Conservation (phyloP, 2,797 vertebrate species). For the Liasis olivaceus region DNA sequence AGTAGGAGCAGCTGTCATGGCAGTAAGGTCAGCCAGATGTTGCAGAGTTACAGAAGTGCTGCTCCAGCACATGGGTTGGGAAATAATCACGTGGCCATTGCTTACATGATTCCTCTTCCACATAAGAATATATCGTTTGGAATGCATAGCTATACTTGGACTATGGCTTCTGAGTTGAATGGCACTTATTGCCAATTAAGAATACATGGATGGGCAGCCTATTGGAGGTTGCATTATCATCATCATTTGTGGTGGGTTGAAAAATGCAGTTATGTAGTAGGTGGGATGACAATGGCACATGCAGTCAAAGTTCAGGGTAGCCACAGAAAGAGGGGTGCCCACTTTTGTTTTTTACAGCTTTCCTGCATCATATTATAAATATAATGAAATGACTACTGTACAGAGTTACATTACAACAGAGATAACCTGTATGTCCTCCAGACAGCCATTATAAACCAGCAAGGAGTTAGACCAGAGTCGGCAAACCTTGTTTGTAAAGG, state of each 20-base stretch:
- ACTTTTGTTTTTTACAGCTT: neutral
- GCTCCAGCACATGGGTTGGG: neutral
- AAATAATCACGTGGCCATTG: neutral
- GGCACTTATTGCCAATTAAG: neutral
- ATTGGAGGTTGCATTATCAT: neutral
- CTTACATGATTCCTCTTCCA: neutral
- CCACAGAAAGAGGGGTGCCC: neutral
- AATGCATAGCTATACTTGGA: neutral
- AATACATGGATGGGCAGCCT: neutral
- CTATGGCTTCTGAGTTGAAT: neutral
- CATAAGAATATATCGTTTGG: neutral
- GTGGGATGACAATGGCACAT: neutral
- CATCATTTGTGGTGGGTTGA: neutral
- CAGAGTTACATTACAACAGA: neutral
- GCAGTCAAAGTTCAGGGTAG: neutral
- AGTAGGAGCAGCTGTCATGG: neutral
- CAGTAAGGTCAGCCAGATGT: neutral
- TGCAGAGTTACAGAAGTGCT: neutral
- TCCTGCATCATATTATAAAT: neutral
- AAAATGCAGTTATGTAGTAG: neutral
- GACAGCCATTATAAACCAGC: neutral
- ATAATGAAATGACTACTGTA: neutral
- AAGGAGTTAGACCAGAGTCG: neutral
- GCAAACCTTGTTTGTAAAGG: neutral
- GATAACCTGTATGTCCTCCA: neutral